Evolutionary conservation across 2,888 invertebrate species (phyloP), one percentile per base, ranked within the genome.

Genomic region (Fabriciana adippe): DNA sequence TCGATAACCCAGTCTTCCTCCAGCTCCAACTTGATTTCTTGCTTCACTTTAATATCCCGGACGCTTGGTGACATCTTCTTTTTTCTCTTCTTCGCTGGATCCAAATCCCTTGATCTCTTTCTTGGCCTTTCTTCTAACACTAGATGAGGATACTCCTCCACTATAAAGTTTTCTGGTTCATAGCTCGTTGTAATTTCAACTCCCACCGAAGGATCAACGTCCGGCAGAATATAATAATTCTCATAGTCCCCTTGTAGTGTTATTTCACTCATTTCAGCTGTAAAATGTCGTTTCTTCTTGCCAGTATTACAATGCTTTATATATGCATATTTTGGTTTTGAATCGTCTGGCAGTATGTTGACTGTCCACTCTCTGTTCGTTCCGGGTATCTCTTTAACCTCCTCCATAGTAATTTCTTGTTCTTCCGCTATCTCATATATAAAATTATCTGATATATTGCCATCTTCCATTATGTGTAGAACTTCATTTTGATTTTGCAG

Each of bases 361-460:
- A 92, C 90, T 2, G 85, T 88, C 92, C 92, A 92, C n/a, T 90
- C 89, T 0, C 81, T 79, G 67, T 83, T 85, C 0, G 80, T 68
- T 0, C 80, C 76, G 0, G 89, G 86, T 14, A 90, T 90, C 60
- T 90, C 91, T 59, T 88, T 89, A 0, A 88, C 90, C 48, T 91
- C 92, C 14, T 92, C 92, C 91, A 91, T 90, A 0, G 85, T 78
- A 4, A 92, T 92, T 70, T 92, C 92, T 64, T 92, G 92, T 64
- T 92, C 92, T 31, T 92, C 90, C 0, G 91, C 92, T n/a, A 92
- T 92, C 71, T 92, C 92, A 66, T 90, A 92, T 1, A 92, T 90
- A 75, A 92, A 92, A 73, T 90, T 90, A 64, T 91, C 90, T 0
- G 88, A 77, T 4, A 90, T 87, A 2, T 80, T 79, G 0, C 75